phyloP scores from a whole-genome alignment of 2,888 invertebrate genomes.

The Pyrrhosoma nymphula region DNA sequence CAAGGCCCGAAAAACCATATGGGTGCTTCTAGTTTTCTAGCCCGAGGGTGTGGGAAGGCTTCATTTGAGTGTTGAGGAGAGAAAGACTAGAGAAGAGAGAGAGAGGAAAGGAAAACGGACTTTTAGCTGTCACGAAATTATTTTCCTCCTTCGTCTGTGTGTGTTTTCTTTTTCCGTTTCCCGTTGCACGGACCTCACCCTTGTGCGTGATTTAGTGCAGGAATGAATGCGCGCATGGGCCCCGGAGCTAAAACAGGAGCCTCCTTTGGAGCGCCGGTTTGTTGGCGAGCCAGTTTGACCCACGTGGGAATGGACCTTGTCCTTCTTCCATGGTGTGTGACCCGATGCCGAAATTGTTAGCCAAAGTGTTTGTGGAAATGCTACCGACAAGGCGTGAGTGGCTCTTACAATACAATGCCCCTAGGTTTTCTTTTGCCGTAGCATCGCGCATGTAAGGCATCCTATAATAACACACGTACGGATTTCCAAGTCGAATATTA shows the following conservation, averaged over 20 bases:
- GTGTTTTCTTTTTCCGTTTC: not conserved
- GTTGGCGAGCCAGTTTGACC: not conserved
- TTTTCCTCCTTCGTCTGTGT: not conserved
- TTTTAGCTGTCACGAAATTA: not conserved
- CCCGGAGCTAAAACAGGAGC: slow-evolving; percentile 16
- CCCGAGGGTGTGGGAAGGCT: not conserved
- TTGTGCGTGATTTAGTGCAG: not conserved
- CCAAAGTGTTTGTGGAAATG: not conserved
- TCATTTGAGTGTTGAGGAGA: not conserved
- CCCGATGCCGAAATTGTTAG: not conserved
- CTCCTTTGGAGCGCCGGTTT: not conserved
- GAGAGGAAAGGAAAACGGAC: not conserved
- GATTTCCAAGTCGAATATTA: too few species aligned
- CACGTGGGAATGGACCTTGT: not conserved
- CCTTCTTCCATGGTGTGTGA: not conserved
- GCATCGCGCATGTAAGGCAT: too few species aligned
- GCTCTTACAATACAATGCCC: not conserved
- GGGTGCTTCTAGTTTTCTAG: not conserved
- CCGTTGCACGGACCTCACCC: not conserved
- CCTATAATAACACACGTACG: too few species aligned
- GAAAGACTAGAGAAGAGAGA: not conserved
- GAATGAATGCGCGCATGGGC: not conserved
- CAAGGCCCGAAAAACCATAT: not conserved
- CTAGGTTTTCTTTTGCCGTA: not conserved
- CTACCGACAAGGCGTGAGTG: not conserved